Percentiles rank a stretch among this genome's conserved stretches.
Evolutionary conservation across 1,140 invertebrate genomes (phyloP).

Genomic region (Diploscapter pachys): DNA sequence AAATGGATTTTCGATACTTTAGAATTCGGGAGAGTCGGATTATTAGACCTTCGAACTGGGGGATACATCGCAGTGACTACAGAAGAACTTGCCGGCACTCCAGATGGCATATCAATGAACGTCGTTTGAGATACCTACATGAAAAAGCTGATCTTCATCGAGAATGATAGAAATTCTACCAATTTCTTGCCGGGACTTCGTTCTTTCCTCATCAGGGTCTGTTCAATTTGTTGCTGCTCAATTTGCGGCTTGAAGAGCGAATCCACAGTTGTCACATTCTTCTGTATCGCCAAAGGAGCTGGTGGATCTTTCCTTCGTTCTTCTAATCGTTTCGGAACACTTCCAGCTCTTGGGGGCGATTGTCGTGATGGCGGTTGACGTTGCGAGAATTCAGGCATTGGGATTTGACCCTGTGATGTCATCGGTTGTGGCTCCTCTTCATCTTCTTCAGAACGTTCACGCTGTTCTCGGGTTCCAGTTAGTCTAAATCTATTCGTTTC

Average conservation of each 20-base stretch:
- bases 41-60: conserved; percentile 23
- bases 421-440: conserved; percentile 8
- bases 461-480: background rate
- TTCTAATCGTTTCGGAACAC: conserved; percentile 3
- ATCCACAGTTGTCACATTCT: no score
- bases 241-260: no score
- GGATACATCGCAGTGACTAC: conserved; percentile 51
- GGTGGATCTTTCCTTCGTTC: no score
- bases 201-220: no score
- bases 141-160: conserved; percentile 7
- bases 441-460: conserved; percentile 1
- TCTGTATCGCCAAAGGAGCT: no score
- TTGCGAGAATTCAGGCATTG: background rate
- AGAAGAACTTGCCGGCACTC: conserved; percentile 27
- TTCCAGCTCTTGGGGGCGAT: background rate
- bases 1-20: background rate
- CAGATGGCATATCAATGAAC: conserved; percentile 1
- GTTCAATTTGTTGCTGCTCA: no score
- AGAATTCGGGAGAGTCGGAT: conserved; percentile 9
- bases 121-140: conserved; percentile 3
- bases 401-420: background rate
- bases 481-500: conserved; percentile 3
- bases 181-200: no score
- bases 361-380: background rate
- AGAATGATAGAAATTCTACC: background rate